These are phyloP conservation scores for Perithous albicinctus DNA, from an alignment of 2,888 invertebrate species.

Conservation along the genomic window DNA sequence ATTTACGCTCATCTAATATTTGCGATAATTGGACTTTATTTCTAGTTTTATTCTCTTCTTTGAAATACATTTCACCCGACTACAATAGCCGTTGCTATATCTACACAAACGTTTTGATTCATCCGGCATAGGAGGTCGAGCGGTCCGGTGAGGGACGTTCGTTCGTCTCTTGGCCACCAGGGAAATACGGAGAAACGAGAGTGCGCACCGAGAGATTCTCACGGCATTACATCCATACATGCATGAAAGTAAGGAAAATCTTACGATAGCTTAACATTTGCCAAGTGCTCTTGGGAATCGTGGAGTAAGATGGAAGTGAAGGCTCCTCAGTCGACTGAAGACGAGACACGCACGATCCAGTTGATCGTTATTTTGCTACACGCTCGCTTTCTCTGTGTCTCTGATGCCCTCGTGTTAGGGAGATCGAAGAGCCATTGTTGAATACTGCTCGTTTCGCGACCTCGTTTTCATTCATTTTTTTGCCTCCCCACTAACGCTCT, in stretches of 20 bases:
- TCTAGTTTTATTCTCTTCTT: background rate
- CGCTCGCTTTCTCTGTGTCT: slow-evolving; percentile 8
- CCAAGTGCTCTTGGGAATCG: slow-evolving; percentile 62
- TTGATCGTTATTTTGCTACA: slow-evolving; percentile 62
- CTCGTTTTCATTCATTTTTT: slow-evolving; percentile 50
- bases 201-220: slow-evolving; percentile 38
- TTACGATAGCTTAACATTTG: slow-evolving; percentile 62
- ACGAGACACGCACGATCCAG: slow-evolving; percentile 23
- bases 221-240: slow-evolving; percentile 70
- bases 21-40: background rate
- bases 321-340: background rate
- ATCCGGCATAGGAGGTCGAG: slow-evolving; percentile 53
- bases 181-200: slow-evolving; percentile 62
- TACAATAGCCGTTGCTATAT: slow-evolving; percentile 17
- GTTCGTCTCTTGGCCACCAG: slow-evolving; percentile 58
- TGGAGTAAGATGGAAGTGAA: background rate
- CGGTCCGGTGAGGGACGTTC: slow-evolving; percentile 54
- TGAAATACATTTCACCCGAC: background rate
- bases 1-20: background rate
- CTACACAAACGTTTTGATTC: slow-evolving; percentile 58
- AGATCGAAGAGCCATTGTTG: background rate
- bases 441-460: slow-evolving; percentile 40
- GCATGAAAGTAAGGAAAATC: slow-evolving; percentile 70
- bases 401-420: slow-evolving; percentile 17
- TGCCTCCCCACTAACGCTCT: background rate